Evolutionary conservation across 2,113 vertebrate genomes (phyloP).

Genomic region (Crotalus viridis): DNA sequence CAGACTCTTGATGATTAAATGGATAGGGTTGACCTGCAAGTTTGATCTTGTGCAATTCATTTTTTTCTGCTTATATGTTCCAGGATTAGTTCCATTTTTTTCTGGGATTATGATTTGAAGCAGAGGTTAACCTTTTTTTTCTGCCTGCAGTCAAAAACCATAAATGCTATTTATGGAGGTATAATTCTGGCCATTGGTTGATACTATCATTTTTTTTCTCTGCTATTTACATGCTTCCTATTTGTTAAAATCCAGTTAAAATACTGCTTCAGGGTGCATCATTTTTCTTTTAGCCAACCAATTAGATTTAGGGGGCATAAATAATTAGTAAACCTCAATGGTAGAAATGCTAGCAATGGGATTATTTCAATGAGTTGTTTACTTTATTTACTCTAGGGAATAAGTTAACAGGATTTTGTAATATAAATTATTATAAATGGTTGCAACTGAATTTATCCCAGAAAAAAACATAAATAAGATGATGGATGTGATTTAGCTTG

Average conservation of each 20-base stretch:
- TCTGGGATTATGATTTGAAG: no score
- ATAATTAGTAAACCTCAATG: background rate
- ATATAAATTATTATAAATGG: background rate
- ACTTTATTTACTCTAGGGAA: background rate
- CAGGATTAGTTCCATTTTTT: no score
- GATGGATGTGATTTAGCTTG: background rate
- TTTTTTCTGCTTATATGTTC: no score
- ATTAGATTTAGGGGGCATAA: background rate
- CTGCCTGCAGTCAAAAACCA: background rate
- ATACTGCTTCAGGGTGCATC: background rate
- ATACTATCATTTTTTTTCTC: background rate
- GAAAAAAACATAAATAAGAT: background rate
- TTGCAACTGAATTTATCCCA: background rate
- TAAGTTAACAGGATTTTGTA: background rate
- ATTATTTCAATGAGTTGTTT: background rate
- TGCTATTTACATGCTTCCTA: background rate
- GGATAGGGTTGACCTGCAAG: no score
- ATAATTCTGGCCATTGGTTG: background rate
- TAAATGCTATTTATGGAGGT: background rate
- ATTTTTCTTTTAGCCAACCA: background rate
- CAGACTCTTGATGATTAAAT: no score
- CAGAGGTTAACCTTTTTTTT: background rate
- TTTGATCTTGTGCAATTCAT: no score
- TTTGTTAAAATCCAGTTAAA: background rate
- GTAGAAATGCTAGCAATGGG: background rate